Evolutionary conservation across 2,113 vertebrate genomes (phyloP), one percentile per base, ranked within the genome.

Genomic region (Gymnobelideus leadbeateri): DNA sequence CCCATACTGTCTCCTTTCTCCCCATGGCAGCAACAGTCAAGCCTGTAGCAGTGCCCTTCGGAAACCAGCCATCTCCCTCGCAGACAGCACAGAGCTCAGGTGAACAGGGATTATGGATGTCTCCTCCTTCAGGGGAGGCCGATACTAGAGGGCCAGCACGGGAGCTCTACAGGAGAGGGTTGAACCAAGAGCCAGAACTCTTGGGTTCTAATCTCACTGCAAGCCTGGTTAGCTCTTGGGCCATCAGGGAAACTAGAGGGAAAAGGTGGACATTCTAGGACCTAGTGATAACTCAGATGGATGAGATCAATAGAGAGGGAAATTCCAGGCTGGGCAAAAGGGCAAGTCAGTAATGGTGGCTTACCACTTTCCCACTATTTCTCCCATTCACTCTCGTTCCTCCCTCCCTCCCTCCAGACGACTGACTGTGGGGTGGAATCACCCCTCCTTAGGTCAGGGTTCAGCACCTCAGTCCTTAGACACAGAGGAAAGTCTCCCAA

Each of bases 71-170:
- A 99, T 99, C 97, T 99, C 99, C 19, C 98, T 99, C 3, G 99
- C 99, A 0, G 99, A 99, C 97, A 99, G 99, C 99, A 99, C 99
- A 0, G 99, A 99, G 97, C 99, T 99, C 99, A 99, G 99, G 99
- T 99, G 98, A 98, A 97, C 91, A 68, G 91, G 61, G 25, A 26
- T 51, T 90, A 84, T 51, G 26, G 68, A 31, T 37, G 0, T 24
- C 68, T 53, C 46, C 24, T 47, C 24, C 47, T 16, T 21, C 23
- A 24, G 37, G 37, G 7, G 21, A 43, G n/a, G 8, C 1, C n/a
- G 16, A 16, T 8, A 31, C 37, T 43, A 31, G 89, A 51, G 89
- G 46, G 24, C 0, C 10, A 61, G 61, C 12, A 4, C 16, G 61
- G 31, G 61, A 68, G 61, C 61, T 68, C 3, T 14, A 68, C 37